phyloP scores from a whole-genome alignment of 2,113 vertebrate genomes.

The Leuciscus idus region DNA sequence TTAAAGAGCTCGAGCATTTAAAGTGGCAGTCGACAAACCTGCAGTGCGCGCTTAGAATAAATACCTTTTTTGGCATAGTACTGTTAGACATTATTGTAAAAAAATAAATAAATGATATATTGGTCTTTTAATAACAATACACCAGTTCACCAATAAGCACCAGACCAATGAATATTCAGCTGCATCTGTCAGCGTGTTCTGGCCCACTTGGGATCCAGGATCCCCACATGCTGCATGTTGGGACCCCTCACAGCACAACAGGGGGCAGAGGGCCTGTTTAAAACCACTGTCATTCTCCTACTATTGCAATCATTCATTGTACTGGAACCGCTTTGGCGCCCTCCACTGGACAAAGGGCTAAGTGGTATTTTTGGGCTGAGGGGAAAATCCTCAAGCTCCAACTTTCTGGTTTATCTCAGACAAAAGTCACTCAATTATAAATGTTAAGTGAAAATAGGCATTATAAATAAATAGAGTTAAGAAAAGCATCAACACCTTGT shows the following conservation, averaged over 20 bases:
- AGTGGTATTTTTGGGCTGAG: background rate
- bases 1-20: too few relatives aligned
- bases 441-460: background rate
- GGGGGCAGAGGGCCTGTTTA: background rate
- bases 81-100: background rate
- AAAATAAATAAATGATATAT: background rate
- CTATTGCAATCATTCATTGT: background rate
- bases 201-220: conserved; percentile 24
- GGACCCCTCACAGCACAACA: background rate
- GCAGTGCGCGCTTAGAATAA: too few relatives aligned
- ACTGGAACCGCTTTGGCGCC: background rate
- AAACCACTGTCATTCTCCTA: background rate
- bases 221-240: conserved; percentile 38
- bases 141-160: conserved; percentile 57
- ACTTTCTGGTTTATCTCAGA: background rate
- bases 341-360: background rate
- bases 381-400: background rate
- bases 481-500: background rate
- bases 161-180: conserved; percentile 66
- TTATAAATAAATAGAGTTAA: background rate
- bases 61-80: background rate
- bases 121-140: background rate
- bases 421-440: background rate
- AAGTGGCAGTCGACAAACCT: too few relatives aligned
- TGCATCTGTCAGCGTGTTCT: conserved; percentile 58